Conservation (phyloP, 2,797 vertebrate species). For the Chanos chanos region DNA sequence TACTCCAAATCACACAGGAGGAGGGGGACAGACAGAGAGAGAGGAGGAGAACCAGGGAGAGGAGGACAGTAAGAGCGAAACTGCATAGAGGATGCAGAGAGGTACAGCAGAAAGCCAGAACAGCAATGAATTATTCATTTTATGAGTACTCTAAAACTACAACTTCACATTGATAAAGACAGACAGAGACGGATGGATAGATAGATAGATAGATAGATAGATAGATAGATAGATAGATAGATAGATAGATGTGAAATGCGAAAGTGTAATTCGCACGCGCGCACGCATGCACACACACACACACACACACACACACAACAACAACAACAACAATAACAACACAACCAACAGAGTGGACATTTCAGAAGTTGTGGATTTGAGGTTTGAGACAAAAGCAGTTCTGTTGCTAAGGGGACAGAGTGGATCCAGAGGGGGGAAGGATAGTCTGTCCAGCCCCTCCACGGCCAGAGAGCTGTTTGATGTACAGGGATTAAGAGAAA, state of each 20-base stretch:
- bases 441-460: constrained; percentile 27
- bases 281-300: constrained; percentile 3
- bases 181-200: neutral
- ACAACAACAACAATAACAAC: constrained; percentile 24
- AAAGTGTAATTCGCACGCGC: neutral
- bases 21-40: neutral
- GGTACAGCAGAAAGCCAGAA: too few species aligned
- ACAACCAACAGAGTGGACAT: too few species aligned
- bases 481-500: constrained; percentile 46
- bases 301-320: constrained; percentile 15
- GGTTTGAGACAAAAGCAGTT: constrained; percentile 25
- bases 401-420: constrained; percentile 20
- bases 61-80: too few species aligned
- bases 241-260: constrained; percentile 5
- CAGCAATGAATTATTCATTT: too few species aligned
- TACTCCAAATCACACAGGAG: constrained; percentile 17
- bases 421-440: constrained; percentile 6
- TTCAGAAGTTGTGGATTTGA: too few species aligned
- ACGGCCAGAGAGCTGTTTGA: constrained; percentile 34
- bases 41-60: neutral
- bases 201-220: constrained; percentile 3
- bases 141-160: too few species aligned
- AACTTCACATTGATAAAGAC: neutral
- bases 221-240: constrained; percentile 9
- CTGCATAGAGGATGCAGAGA: too few species aligned